phyloP scores from a whole-genome alignment of 2,797 vertebrate species.

The Oceanodroma leucorhoa region DNA sequence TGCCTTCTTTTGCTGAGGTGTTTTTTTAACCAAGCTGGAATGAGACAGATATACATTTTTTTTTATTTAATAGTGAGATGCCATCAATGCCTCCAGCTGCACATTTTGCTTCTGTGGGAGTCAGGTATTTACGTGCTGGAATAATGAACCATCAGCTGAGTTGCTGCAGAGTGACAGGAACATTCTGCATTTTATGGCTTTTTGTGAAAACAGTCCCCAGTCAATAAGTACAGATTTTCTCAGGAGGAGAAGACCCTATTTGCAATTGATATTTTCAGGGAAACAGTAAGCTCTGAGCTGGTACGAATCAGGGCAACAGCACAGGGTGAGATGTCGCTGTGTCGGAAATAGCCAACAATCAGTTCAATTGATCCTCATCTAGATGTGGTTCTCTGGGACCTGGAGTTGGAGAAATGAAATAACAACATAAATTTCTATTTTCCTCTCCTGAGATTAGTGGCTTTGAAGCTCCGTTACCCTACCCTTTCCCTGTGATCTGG shows the following conservation, averaged over 20 bases:
- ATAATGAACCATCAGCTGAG: slow-evolving; percentile 17
- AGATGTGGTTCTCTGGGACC: not conserved
- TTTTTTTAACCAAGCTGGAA: not conserved
- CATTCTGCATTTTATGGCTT: not conserved
- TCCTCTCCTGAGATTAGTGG: not conserved
- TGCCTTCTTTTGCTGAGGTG: not conserved
- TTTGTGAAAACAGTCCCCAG: not conserved
- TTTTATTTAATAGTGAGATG: not conserved
- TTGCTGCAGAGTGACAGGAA: not conserved
- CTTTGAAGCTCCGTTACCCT: not conserved
- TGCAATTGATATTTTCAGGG: not conserved
- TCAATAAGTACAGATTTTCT: not conserved
- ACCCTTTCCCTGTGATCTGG: not conserved
- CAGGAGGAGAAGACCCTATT: not conserved
- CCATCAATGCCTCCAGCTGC: not conserved
- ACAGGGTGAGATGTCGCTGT: not conserved
- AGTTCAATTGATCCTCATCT: not conserved
- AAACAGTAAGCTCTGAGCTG: not conserved
- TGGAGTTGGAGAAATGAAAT: not conserved
- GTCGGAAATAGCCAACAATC: not conserved
- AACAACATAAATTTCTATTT: not conserved
- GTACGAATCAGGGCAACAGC: not conserved
- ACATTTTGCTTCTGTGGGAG: not conserved
- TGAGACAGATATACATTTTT: not conserved
- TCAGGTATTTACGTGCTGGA: not conserved